A percentile compares a stretch with the other conserved stretches of the same genome.
Conservation (phyloP, 1,140 invertebrate species). For the Pollicipes pollicipes region DNA sequence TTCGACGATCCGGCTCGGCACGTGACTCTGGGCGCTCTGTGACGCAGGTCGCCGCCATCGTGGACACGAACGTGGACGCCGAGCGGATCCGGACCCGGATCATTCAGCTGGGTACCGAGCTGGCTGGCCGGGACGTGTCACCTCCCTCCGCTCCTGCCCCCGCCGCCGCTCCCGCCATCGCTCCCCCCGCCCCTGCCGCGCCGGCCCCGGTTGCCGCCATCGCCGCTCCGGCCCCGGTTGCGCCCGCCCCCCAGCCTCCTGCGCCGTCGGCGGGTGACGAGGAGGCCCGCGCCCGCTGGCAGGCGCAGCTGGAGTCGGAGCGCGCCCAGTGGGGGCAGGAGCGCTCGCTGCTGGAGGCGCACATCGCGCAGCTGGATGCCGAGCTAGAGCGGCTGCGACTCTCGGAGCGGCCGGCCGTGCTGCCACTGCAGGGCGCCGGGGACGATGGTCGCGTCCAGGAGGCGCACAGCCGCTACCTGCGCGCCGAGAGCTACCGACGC, state of each 20-base stretch:
- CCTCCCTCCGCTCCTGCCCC: too few relatives aligned
- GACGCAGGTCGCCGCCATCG: neutral
- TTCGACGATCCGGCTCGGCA: too few relatives aligned
- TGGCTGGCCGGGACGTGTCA: neutral
- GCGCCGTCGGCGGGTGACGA: neutral
- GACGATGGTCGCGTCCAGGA: neutral
- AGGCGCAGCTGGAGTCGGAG: neutral
- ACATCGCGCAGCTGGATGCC: neutral
- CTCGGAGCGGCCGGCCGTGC: too few relatives aligned
- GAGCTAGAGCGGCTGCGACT: neutral
- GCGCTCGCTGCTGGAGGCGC: neutral
- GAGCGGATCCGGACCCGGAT: neutral
- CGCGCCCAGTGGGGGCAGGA: neutral
- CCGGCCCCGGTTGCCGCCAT: too few relatives aligned
- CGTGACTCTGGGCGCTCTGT: too few relatives aligned
- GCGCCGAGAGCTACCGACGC: conserved; percentile 60
- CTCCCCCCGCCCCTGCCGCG: too few relatives aligned
- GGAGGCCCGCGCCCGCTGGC: neutral
- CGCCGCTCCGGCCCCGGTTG: too few relatives aligned
- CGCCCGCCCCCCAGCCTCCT: neutral
- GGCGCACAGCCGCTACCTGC: conserved; percentile 38
- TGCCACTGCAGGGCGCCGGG: neutral
- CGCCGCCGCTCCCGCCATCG: too few relatives aligned
- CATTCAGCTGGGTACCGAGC: neutral
- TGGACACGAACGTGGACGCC: neutral